phyloP scores from a whole-genome alignment of 2,888 invertebrate species.

The Leptinotarsa tumamoca region DNA sequence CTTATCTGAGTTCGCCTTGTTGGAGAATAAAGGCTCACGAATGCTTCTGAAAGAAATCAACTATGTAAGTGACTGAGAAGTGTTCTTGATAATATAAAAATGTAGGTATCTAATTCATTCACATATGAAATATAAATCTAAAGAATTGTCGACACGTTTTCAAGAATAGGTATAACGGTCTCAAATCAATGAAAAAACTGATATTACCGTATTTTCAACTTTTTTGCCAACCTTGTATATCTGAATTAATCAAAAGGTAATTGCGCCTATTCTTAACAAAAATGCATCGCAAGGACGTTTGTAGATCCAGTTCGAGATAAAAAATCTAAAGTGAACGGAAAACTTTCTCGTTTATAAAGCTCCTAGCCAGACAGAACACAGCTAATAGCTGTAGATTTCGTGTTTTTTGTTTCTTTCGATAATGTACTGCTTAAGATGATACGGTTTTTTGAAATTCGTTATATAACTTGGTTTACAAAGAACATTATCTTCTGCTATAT shows the following conservation, averaged over 20 bases:
- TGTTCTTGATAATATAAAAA: too few species aligned
- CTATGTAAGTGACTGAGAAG: too few species aligned
- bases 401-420: not conserved
- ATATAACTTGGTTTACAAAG: not conserved
- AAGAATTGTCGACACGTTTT: not conserved
- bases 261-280: constrained; percentile 26
- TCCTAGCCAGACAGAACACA: constrained; percentile 27
- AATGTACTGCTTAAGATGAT: constrained; percentile 3
- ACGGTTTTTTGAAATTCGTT: not conserved
- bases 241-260: constrained; percentile 12
- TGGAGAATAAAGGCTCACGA: too few species aligned
- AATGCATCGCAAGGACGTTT: constrained; percentile 55
- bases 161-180: not conserved
- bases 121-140: not conserved
- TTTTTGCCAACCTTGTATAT: constrained; percentile 11
- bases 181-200: not conserved
- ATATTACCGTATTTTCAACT: not conserved
- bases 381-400: constrained; percentile 29
- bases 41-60: too few species aligned
- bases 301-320: constrained; percentile 56
- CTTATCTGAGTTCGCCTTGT: too few species aligned
- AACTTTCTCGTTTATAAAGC: constrained; percentile 54
- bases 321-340: constrained; percentile 44
- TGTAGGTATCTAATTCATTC: not conserved
- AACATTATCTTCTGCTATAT: not conserved